Base-by-base conservation (phyloP, 2,888 invertebrate species). In the Calliphora vomitoria region DNA sequence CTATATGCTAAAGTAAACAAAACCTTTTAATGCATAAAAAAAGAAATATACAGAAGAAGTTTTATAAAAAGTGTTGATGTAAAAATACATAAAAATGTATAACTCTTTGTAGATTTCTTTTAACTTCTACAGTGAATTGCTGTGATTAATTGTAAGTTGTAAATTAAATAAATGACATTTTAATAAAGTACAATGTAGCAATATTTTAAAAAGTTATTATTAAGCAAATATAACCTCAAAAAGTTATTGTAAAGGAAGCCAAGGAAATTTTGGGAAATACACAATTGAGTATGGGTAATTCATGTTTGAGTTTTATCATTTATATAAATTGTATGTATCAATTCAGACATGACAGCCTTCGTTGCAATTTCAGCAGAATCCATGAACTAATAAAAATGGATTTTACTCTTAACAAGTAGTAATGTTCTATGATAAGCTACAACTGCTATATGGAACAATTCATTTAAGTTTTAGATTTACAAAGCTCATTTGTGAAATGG, bases 141-240 rank as follows among this genome's bases (percentile, higher is more conserved):
- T 47, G 50, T 86, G 86, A 86, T 79, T 79, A 79, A 82, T 86
- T 66, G 64, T 58, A 44, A 53, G 20, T 15, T 31, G 64, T 44
- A 76, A 76, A 74, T 82, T 35, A 53, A 66, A 66, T 20, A 74
- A 82, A 82, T 82, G 74, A 75, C 74, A 53, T 31, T 82, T 75
- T 82, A 69, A 82, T 69, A 69, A 62, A 82, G 38, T 41, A 25
- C 53, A 41, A 38, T 15, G 20, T 10, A 20, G 18, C 18, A 31
- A 25, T 68, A 18, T 11, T 55, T 20, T 31, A 4, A 69, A 79
- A 47, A 18, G n/a, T 10, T 15, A 35, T 31, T 79, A 20, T 71
- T 72, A 47, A 47, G 11, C 8, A 55, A 55, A 55, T 3, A 55
- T 20, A 8, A 55, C 55, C n/a, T 55, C n/a, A 50, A 35, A 50